Conservation (phyloP, 2,113 vertebrate species). For the Saccopteryx leptura region DNA sequence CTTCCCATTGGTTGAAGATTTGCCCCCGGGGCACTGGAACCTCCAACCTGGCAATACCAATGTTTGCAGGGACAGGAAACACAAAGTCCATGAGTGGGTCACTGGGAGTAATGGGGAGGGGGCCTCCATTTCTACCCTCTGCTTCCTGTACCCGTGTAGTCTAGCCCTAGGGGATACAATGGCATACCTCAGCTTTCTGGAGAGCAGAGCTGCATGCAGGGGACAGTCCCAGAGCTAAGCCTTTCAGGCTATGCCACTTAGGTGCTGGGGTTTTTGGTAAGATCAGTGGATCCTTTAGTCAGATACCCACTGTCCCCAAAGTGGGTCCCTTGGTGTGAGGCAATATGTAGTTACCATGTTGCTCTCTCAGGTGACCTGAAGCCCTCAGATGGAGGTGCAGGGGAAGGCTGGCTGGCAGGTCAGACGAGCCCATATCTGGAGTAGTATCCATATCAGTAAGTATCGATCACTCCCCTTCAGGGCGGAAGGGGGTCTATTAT, state of each 20-base stretch:
- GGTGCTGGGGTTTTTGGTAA: not conserved
- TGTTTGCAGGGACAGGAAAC: not conserved
- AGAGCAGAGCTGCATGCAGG: not conserved
- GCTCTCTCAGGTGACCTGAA: not conserved
- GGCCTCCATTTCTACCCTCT: not conserved
- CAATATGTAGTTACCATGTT: not conserved
- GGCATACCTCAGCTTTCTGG: not conserved
- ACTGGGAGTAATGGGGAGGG: not conserved
- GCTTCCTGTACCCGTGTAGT: not conserved
- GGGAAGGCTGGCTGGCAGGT: too few relatives aligned
- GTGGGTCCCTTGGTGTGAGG: not conserved
- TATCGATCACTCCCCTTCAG: not conserved
- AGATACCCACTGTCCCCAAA: not conserved
- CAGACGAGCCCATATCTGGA: not conserved
- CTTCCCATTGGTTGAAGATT: not conserved
- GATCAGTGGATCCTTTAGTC: not conserved
- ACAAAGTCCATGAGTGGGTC: not conserved
- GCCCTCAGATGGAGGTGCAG: not conserved
- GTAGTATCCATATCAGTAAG: not conserved
- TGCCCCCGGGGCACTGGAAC: not conserved
- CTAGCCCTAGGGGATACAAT: not conserved
- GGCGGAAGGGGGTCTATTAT: not conserved
- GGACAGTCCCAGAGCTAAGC: not conserved
- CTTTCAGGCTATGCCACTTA: not conserved
- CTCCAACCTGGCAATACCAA: not conserved